Base-by-base conservation (phyloP, 2,888 invertebrate species). In the Antitype chi region DNA sequence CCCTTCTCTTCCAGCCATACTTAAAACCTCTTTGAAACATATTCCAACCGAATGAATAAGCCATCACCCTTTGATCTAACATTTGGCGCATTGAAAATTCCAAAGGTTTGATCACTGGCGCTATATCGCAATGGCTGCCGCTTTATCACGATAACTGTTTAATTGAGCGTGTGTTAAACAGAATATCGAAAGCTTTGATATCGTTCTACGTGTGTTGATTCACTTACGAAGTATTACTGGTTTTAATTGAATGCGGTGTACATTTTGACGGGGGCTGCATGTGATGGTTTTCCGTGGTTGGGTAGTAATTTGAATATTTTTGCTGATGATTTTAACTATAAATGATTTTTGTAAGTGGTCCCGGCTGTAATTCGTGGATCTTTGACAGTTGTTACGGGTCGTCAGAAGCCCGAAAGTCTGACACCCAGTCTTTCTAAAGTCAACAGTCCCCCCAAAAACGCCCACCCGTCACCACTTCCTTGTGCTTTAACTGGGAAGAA, bases 61-160 rank as follows among this genome's bases (percentile, higher is more conserved):
- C 93, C 89, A 93, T 91, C 90, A 89, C 90, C 92, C 95, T 95
- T 95, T 95, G 95, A 96, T 95, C 93, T 90, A 88, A 92, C 92
- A 93, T 93, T 93, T 93, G 92, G 89, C 87, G 90, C 92, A 91
- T 92, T 92, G 93, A 92, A 94, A 92, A 93, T 92, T 91, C 90
- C 79, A 87, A 90, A 91, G 91, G 92, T 91, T 93, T 91, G 91
- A 93, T 92, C 92, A 87, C 90, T 90, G 91, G 85, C 87, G 92
- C 92, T 92, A 90, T 87, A 92, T 92, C 89, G 89, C 89, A 93
- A 94, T 94, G 92, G 90, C 90, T 88, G 87, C 86, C 87, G 92
- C 92, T 92, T 91, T 88, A 93, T 92, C 90, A 89, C 89, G 94
- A 94, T 94, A 93, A 90, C 90, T 88, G 88, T 84, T 88, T 94